phyloP scores from a whole-genome alignment of 2,888 invertebrate species.

The Ferdinandea cuprea region DNA sequence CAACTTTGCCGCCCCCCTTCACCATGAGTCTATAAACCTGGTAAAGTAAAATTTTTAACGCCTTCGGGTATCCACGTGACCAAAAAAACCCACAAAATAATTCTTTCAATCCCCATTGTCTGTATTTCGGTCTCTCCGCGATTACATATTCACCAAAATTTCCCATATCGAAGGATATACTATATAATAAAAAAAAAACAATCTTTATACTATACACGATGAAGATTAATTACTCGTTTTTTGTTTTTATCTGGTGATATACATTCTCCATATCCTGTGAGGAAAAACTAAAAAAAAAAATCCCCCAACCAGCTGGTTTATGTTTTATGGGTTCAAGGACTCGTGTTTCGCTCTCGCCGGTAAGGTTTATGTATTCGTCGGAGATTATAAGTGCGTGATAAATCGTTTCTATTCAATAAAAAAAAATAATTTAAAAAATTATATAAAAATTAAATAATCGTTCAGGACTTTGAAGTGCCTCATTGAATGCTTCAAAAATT shows the following conservation, averaged over 20 bases:
- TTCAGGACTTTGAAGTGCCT: slow-evolving; percentile 73
- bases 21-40: no score
- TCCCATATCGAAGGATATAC: slow-evolving; percentile 49
- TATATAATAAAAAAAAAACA: slow-evolving; percentile 8
- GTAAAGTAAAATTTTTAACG: no score
- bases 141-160: slow-evolving; percentile 41
- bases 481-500: slow-evolving; percentile 64
- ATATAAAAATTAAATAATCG: slow-evolving; percentile 21
- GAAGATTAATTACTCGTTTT: slow-evolving; percentile 47
- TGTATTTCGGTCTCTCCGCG: slow-evolving; percentile 41
- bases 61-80: no score
- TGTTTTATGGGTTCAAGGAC: slow-evolving; percentile 39
- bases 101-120: slow-evolving; percentile 40
- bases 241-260: slow-evolving; percentile 32
- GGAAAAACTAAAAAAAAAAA: slow-evolving; percentile 24
- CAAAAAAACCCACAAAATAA: slow-evolving; percentile 55
- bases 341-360: slow-evolving; percentile 46
- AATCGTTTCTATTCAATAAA: slow-evolving; percentile 24
- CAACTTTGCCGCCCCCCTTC: no score
- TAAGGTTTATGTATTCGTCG: slow-evolving; percentile 12
- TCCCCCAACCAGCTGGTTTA: slow-evolving; percentile 48
- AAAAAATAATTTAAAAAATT: slow-evolving; percentile 11
- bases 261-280: no score
- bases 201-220: slow-evolving; percentile 8
- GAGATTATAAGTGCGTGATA: slow-evolving; percentile 31